These are phyloP conservation scores for Vulpes lagopus DNA, from an alignment of 2,113 vertebrate species.

Conservation along the genomic window DNA sequence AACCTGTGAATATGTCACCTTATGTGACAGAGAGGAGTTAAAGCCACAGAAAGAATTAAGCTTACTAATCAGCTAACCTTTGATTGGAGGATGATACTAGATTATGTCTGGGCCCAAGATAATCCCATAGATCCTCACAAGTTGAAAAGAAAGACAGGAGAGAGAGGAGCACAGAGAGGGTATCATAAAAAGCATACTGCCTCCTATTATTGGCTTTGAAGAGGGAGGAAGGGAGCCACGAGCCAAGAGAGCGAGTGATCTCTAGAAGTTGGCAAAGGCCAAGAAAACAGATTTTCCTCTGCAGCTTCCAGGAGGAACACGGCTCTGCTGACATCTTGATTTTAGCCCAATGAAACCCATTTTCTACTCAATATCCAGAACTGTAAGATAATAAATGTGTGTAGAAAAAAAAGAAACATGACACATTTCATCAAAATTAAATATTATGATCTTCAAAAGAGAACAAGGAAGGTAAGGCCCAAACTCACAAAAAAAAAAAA, in stretches of 20 bases:
- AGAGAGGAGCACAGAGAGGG: background rate
- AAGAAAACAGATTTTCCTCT: background rate
- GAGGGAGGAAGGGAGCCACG: too few species aligned
- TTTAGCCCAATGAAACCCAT: background rate
- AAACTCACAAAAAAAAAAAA: too few species aligned
- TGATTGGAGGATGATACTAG: background rate
- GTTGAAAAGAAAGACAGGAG: background rate
- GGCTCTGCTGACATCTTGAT: background rate
- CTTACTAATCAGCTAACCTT: background rate
- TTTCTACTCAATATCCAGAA: background rate
- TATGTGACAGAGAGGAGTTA: background rate
- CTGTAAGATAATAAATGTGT: background rate
- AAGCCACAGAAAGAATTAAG: background rate
- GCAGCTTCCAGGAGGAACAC: background rate
- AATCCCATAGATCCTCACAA: background rate
- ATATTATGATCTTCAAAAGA: background rate
- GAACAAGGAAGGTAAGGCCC: background rate
- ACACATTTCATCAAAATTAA: background rate
- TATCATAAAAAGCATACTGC: background rate
- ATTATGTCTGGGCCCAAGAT: too few species aligned
- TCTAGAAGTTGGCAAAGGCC: background rate
- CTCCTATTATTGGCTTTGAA: background rate
- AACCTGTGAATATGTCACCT: background rate
- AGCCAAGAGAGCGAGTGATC: background rate
- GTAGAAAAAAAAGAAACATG: background rate